Base-by-base conservation (phyloP, 2,113 vertebrate genomes). In the Cardinalis cardinalis region DNA sequence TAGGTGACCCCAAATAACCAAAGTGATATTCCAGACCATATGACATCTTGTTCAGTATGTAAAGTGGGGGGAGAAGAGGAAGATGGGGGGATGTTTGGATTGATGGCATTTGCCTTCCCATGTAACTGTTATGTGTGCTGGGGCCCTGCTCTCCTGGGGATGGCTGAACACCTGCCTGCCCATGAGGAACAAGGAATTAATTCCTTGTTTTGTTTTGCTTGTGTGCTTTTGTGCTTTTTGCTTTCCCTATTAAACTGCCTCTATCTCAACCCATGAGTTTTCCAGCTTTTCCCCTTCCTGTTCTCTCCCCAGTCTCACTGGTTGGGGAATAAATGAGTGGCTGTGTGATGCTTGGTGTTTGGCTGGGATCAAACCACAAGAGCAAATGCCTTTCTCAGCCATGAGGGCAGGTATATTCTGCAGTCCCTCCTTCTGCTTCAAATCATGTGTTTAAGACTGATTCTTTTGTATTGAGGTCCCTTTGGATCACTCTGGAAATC, bases 61-160 rank as follows among this genome's bases (percentile, higher is more conserved):
- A 26, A 41, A 74, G 5, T 26, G 6, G 3, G 17, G 9, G 17
- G 38, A 66, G 69, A 66, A 46, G 12, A 46, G 25, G 46, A 68
- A 60, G 10, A 14, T 43, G 52, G 12, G 1, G 1, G 25, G 6
- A 51, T 36, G 2, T 74, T 68, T 46, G 61, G 17, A 31, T 38
- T 46, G 20, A 26, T 40, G 40, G 10, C 1, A 0, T 53, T 68
- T 74, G 14, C 16, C 20, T 60, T 53, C 40, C 25, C 6, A 68
- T 0, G 0, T 31, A 46, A 60, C 19, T 0, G 0, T 40, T 40
- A 15, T 1, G 2, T n/a, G 24, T 60, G 60, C 24, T 59, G 11
- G n/a, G 24, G 16, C 10, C 28, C 52, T n/a, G 52, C 7, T 52
- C 8, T 44, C 24, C 28, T 44, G 44, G n/a, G 8, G 3, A 25